Conservation (phyloP, 64 coral and sea anemone species). For the Montipora capricornis region DNA sequence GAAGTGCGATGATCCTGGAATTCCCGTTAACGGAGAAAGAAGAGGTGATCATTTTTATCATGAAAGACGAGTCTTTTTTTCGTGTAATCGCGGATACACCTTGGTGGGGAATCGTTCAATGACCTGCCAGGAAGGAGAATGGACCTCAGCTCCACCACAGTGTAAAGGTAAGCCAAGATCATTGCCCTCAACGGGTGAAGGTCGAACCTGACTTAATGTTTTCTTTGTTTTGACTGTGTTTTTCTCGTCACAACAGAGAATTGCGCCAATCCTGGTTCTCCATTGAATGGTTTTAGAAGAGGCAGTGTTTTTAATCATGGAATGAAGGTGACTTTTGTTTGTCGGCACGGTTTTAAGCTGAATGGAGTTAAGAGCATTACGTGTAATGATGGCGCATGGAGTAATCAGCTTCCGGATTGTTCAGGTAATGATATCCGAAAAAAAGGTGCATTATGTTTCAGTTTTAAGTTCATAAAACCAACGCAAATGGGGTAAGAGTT, state of each 20-base stretch:
- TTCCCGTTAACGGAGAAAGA: constrained; percentile 40
- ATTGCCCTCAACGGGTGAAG: background rate
- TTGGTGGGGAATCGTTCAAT: constrained; percentile 24
- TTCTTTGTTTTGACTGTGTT: too few species aligned
- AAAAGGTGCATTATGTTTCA: too few species aligned
- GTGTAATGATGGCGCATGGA: constrained; percentile 60
- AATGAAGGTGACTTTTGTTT: constrained; percentile 14
- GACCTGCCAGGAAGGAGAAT: constrained; percentile 45
- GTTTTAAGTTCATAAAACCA: too few species aligned
- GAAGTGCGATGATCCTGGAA: constrained; percentile 39
- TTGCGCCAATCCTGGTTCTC: constrained; percentile 18
- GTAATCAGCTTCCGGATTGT: constrained; percentile 5
- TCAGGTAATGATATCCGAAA: background rate
- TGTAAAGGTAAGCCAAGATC: constrained; percentile 16
- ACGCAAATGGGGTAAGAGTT: too few species aligned
- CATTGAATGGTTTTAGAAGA: constrained; percentile 33
- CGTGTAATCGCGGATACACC: background rate
- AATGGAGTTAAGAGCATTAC: background rate
- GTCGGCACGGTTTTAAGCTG: constrained; percentile 30
- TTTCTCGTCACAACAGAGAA: background rate
- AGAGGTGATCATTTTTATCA: constrained; percentile 32
- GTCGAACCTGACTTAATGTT: too few species aligned
- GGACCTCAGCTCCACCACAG: constrained; percentile 16
- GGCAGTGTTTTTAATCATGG: constrained; percentile 47
- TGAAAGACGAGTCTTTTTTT: constrained; percentile 29